phyloP scores from a whole-genome alignment of 2,888 invertebrate genomes.

The Dasysyrphus albostriatus region DNA sequence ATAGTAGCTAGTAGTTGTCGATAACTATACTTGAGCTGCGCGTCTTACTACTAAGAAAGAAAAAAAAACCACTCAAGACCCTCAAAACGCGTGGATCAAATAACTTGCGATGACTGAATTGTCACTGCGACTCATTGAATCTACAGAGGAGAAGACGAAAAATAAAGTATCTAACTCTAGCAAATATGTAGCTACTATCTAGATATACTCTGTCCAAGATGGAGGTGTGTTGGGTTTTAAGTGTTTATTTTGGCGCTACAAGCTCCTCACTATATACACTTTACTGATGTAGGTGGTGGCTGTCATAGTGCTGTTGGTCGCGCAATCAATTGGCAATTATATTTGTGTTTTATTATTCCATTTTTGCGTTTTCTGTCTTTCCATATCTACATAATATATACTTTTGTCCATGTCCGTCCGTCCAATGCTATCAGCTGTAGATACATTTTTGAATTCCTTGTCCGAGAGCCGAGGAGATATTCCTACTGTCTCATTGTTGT shows the following conservation, averaged over 20 bases:
- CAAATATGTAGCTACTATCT: conserved; percentile 12
- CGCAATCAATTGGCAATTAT: conserved; percentile 75
- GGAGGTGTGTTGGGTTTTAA: conserved; percentile 59
- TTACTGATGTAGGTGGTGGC: conserved; percentile 26
- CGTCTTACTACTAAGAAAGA: conserved; percentile 24
- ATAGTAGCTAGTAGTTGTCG: background rate
- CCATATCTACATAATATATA: background rate
- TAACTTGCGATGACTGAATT: conserved; percentile 68
- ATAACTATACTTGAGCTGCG: conserved; percentile 46
- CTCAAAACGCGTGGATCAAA: conserved; percentile 69
- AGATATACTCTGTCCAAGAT: conserved; percentile 19
- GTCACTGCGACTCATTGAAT: conserved; percentile 58
- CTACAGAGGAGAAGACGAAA: conserved; percentile 43
- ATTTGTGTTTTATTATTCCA: conserved; percentile 71
- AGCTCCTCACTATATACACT: background rate
- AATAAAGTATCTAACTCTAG: conserved; percentile 57
- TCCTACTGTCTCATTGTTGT: conserved; percentile 61
- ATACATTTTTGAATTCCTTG: conserved; percentile 61
- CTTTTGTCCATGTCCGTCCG: conserved; percentile 16
- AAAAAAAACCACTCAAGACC: conserved; percentile 32
- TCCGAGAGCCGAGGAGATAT: conserved; percentile 67
- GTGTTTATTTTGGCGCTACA: conserved; percentile 74
- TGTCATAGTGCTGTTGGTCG: conserved; percentile 21
- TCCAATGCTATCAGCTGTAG: conserved; percentile 37
- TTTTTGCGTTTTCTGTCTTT: conserved; percentile 63